Percentiles rank a stretch among this genome's conserved stretches.
These are phyloP conservation scores for Drosophila aff. DNA, from an alignment of 1,140 invertebrate genomes.

Conservation along the genomic window DNA sequence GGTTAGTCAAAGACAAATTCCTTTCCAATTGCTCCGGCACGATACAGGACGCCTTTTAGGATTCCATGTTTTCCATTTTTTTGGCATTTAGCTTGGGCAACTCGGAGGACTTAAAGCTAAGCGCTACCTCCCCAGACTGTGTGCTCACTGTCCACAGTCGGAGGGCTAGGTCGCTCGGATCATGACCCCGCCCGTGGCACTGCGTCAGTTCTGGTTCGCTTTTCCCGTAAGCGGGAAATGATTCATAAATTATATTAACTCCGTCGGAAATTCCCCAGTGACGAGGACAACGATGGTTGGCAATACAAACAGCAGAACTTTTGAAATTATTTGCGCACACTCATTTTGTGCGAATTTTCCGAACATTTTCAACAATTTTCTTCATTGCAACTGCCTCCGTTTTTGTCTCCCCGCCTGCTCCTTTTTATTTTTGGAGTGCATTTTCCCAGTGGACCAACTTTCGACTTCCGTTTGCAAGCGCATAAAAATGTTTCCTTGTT, in stretches of 20 bases:
- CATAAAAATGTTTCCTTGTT: constrained; percentile 72
- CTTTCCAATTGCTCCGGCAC: constrained; percentile 33
- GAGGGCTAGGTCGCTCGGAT: not conserved
- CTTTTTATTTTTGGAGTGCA: constrained; percentile 64
- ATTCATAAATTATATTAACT: constrained; percentile 76
- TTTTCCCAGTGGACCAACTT: constrained; percentile 75
- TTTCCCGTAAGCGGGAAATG: constrained; percentile 39
- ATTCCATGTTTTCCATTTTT: constrained; percentile 10
- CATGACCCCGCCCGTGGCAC: constrained; percentile 1
- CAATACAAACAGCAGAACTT: constrained; percentile 69
- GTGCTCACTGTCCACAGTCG: constrained; percentile 5
- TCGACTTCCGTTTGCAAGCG: constrained; percentile 75
- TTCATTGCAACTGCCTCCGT: constrained; percentile 24
- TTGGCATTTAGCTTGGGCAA: constrained; percentile 12
- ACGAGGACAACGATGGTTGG: constrained; percentile 37
- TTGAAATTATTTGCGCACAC: constrained; percentile 77
- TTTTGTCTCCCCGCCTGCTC: constrained; percentile 16
- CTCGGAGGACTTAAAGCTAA: constrained; percentile 11
- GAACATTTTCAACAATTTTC: constrained; percentile 62
- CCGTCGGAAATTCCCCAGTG: constrained; percentile 38
- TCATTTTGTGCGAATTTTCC: constrained; percentile 71
- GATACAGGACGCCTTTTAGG: constrained; percentile 1
- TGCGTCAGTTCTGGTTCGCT: constrained; percentile 10
- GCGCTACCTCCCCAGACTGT: constrained; percentile 1
- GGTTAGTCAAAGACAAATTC: constrained; percentile 79